Conservation (phyloP, 1,140 invertebrate species). For the Oryzaephilus surinamensis region DNA sequence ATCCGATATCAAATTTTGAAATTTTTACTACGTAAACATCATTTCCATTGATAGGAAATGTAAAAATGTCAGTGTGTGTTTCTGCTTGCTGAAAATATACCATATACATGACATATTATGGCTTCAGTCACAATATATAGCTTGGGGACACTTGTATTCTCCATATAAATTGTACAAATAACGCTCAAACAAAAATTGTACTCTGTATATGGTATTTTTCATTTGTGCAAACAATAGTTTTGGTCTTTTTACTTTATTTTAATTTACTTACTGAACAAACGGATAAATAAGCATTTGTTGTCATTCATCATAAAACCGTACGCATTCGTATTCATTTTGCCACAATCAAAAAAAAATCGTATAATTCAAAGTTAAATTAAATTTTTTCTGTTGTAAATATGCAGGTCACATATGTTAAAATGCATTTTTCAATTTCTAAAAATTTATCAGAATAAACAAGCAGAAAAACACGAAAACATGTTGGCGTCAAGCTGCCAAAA, state of each 20-base stretch:
- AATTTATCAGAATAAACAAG: slow-evolving; percentile 14
- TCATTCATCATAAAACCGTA: no score
- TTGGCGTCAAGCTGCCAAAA: slow-evolving; percentile 31
- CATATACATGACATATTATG: neutral
- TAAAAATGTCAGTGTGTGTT: no score
- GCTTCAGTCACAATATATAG: slow-evolving; percentile 18
- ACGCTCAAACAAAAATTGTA: slow-evolving; percentile 19
- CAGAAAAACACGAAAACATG: slow-evolving; percentile 27
- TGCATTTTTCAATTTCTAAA: slow-evolving; percentile 21
- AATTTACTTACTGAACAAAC: no score
- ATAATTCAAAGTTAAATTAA: slow-evolving; percentile 4
- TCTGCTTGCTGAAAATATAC: no score
- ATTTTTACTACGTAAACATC: no score
- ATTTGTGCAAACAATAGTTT: no score
- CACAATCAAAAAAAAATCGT: slow-evolving; percentile 1
- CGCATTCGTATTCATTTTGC: no score
- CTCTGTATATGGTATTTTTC: no score
- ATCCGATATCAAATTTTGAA: no score
- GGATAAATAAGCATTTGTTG: no score
- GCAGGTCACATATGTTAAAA: slow-evolving; percentile 22
- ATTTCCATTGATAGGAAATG: no score
- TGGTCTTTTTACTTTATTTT: no score
- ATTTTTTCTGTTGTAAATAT: slow-evolving; percentile 8
- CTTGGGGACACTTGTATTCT: slow-evolving; percentile 22
- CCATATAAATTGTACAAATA: slow-evolving; percentile 24